These are phyloP conservation scores for Drosophila borborema DNA, from an alignment of 2,888 invertebrate genomes.

Conservation along the genomic window DNA sequence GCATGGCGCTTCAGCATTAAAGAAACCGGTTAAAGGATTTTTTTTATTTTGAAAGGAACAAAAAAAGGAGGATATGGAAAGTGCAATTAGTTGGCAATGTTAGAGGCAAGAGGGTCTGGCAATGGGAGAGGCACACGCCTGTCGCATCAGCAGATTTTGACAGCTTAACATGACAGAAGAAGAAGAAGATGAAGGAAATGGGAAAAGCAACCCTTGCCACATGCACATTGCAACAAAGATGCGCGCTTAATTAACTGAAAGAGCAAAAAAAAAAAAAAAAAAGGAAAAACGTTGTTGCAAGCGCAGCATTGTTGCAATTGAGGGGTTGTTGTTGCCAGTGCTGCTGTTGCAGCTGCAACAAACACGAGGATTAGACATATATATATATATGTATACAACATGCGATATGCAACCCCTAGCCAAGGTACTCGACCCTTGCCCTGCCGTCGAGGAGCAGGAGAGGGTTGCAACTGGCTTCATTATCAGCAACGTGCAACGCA, in stretches of 20 bases:
- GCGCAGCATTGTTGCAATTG: constrained; percentile 60
- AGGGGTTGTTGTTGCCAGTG: constrained; percentile 16
- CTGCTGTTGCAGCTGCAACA: constrained; percentile 64
- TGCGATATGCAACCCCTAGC: constrained; percentile 43
- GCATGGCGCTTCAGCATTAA: neutral
- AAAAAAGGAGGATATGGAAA: constrained; percentile 39
- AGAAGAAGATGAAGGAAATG: constrained; percentile 1
- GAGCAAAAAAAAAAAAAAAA: constrained; percentile 13
- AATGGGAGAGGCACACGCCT: constrained; percentile 60
- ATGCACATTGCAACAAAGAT: constrained; percentile 72
- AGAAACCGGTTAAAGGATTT: constrained; percentile 52
- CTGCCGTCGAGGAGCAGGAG: constrained; percentile 19
- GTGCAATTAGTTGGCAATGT: constrained; percentile 71
- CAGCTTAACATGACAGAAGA: constrained; percentile 56
- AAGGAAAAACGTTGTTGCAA: constrained; percentile 37
- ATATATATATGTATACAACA: constrained; percentile 1
- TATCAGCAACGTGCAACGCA: constrained; percentile 58
- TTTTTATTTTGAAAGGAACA: constrained; percentile 1
- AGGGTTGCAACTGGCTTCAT: constrained; percentile 68
- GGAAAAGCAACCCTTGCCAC: constrained; percentile 60
- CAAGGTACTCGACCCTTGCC: constrained; percentile 50
- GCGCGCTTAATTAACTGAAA: constrained; percentile 71
- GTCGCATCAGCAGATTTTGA: constrained; percentile 65
- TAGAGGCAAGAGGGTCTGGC: neutral
- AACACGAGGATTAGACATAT: constrained; percentile 45